Conservation (phyloP, 1,140 invertebrate genomes). For the Meloidogyne hapla region DNA sequence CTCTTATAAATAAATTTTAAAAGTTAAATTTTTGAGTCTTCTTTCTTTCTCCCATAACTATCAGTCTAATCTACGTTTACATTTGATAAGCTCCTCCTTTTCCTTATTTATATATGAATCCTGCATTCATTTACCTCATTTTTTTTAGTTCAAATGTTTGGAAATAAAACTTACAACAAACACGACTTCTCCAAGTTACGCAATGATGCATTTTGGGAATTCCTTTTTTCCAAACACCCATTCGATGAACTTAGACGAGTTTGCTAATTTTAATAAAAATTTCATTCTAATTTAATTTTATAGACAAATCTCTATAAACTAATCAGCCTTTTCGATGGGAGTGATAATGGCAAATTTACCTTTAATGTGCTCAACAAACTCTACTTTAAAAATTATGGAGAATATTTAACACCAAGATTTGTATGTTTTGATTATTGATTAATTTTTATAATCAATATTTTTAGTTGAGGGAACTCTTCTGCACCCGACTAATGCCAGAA, state of each 20-base stretch:
- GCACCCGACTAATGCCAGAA: slow-evolving; percentile 1
- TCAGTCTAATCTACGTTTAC: too few relatives aligned
- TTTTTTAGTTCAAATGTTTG: neutral
- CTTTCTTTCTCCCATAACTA: too few relatives aligned
- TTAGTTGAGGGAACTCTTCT: neutral
- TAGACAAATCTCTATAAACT: neutral
- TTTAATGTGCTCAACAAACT: neutral
- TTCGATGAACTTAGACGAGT: neutral
- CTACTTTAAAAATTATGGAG: slow-evolving; percentile 1
- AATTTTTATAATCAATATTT: neutral
- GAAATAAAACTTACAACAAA: neutral
- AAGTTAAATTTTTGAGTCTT: too few relatives aligned
- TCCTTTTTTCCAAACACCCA: neutral
- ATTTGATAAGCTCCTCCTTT: neutral
- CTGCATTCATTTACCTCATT: neutral
- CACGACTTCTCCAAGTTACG: neutral
- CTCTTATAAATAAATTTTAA: too few relatives aligned
- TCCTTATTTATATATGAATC: neutral
- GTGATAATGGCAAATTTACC: neutral
- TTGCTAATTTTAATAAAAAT: neutral
- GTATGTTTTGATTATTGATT: neutral
- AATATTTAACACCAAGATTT: slow-evolving; percentile 3
- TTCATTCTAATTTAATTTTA: neutral
- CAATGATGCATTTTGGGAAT: slow-evolving; percentile 3
- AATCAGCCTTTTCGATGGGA: neutral